Evolutionary conservation across 2,113 vertebrate genomes (phyloP).

Genomic region (Scatophagus argus): DNA sequence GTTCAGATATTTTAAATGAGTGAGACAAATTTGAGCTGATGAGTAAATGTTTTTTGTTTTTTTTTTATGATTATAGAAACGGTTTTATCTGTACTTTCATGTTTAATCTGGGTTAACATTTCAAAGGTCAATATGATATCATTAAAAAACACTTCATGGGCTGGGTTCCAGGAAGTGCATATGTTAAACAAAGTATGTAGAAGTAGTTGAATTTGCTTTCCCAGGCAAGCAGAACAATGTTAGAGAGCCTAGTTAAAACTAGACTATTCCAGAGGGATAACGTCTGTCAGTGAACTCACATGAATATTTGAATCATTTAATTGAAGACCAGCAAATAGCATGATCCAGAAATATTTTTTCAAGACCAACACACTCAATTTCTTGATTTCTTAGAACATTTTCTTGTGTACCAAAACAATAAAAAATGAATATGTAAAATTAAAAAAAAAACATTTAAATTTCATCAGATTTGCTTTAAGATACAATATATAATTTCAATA

Average conservation of each 20-base stretch:
- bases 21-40: background rate
- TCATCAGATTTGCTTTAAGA: background rate
- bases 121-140: background rate
- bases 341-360: too few relatives aligned
- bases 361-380: background rate
- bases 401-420: background rate
- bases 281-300: too few relatives aligned
- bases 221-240: too few relatives aligned
- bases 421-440: background rate
- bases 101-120: background rate
- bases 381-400: background rate
- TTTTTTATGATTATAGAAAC: background rate
- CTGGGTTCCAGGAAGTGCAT: background rate
- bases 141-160: too few relatives aligned
- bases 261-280: too few relatives aligned
- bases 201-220: background rate
- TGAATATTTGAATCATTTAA: too few relatives aligned
- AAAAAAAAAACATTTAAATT: background rate
- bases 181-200: background rate
- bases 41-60: slow-evolving; percentile 54
- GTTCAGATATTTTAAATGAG: background rate
- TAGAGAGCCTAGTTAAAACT: too few relatives aligned
- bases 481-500: background rate
- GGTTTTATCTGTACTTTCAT: slow-evolving; percentile 7
- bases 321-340: background rate